Conservation (phyloP, 2,888 invertebrate genomes). For the Sinelater perroti region DNA sequence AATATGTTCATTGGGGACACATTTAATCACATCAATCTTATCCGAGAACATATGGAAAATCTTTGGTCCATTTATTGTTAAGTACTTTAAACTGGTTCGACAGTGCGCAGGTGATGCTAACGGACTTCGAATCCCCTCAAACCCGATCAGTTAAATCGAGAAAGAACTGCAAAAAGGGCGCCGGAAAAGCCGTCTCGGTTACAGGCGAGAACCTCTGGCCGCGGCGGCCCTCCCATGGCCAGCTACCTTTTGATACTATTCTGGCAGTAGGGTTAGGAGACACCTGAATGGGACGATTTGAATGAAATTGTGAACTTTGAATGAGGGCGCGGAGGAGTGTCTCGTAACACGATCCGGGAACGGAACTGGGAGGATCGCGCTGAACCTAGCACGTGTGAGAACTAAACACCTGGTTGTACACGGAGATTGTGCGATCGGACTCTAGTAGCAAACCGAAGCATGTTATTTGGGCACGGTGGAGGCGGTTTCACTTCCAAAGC, state of each 20-base stretch:
- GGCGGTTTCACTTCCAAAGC: constrained; percentile 46
- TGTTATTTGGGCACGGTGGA: constrained; percentile 45
- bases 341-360: constrained; percentile 59
- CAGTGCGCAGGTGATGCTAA: no score
- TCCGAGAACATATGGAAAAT: no score
- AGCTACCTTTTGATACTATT: constrained; percentile 42
- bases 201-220: constrained; percentile 23
- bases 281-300: constrained; percentile 46
- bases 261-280: constrained; percentile 46
- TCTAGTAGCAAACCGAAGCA: constrained; percentile 43
- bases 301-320: constrained; percentile 47
- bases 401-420: constrained; percentile 56
- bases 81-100: no score
- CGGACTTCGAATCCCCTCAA: no score
- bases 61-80: no score
- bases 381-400: constrained; percentile 59
- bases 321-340: constrained; percentile 53
- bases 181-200: constrained; percentile 42
- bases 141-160: constrained; percentile 9
- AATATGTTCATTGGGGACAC: no score
- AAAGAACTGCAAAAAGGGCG: constrained; percentile 20
- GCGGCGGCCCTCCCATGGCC: constrained; percentile 25
- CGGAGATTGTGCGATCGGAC: constrained; percentile 42
- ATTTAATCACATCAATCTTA: no score
- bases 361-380: constrained; percentile 60